phyloP scores from a whole-genome alignment of 1,140 invertebrate genomes.

The Drosophila varians region DNA sequence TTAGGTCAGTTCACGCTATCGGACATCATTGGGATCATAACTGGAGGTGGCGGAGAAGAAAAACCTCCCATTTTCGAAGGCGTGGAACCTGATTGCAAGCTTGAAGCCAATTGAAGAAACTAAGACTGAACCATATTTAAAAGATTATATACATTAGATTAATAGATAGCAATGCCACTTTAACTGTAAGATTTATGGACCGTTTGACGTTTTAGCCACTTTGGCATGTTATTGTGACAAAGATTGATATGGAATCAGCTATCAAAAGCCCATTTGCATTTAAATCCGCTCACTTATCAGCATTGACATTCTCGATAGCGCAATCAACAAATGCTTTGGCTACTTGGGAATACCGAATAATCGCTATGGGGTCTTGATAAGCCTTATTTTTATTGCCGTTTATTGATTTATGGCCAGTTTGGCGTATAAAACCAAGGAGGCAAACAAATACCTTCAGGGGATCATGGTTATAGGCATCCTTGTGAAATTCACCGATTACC shows the following conservation, averaged over 20 bases:
- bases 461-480: not conserved
- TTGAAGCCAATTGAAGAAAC: not conserved
- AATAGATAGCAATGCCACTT: not conserved
- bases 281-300: slow-evolving; percentile 46
- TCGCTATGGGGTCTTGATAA: slow-evolving; percentile 52
- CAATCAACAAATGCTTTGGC: slow-evolving; percentile 13
- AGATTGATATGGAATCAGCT: slow-evolving; percentile 20
- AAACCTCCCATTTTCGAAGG: slow-evolving; percentile 65
- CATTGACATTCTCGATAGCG: slow-evolving; percentile 19
- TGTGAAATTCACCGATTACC: too few relatives aligned
- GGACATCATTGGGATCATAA: slow-evolving; percentile 57
- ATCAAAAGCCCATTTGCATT: slow-evolving; percentile 51
- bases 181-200: slow-evolving; percentile 28
- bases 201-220: slow-evolving; percentile 17
- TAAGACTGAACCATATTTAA: slow-evolving; percentile 39
- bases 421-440: not conserved
- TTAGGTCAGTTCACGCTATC: slow-evolving; percentile 44
- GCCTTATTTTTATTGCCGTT: slow-evolving; percentile 44
- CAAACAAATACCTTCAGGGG: not conserved
- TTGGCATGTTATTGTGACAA: slow-evolving; percentile 30
- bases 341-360: slow-evolving; percentile 32
- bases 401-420: slow-evolving; percentile 62
- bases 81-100: slow-evolving; percentile 65
- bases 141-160: too few relatives aligned
- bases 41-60: slow-evolving; percentile 46